These are phyloP conservation scores for Pocillopora verrucosa DNA, from an alignment of 64 coral and sea anemone species.

Conservation along the genomic window DNA sequence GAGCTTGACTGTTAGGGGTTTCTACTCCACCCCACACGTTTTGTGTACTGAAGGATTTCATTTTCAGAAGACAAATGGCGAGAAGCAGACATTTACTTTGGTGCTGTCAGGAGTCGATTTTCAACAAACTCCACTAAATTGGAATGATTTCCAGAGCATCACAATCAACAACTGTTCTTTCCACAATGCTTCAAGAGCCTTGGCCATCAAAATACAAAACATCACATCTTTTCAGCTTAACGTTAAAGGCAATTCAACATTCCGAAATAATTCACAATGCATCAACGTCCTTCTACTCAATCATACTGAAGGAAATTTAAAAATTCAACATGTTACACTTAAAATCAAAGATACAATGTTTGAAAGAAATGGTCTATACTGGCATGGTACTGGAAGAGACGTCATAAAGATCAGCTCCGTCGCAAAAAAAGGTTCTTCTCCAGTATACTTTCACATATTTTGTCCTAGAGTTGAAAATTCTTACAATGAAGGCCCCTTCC, in stretches of 20 bases:
- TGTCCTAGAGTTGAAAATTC: not conserved
- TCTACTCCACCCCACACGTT: too few relatives aligned
- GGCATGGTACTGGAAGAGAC: not conserved
- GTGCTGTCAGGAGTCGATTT: too few relatives aligned
- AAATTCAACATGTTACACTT: not conserved
- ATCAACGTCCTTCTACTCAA: not conserved
- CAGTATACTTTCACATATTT: not conserved
- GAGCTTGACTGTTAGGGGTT: too few relatives aligned
- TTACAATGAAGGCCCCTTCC: not conserved
- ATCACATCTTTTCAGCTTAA: not conserved
- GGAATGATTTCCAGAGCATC: too few relatives aligned
- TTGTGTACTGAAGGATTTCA: too few relatives aligned
- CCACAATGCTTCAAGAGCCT: too few relatives aligned
- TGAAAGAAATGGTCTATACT: not conserved
- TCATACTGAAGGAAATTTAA: too few relatives aligned
- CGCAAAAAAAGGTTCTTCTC: not conserved
- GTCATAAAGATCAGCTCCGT: not conserved
- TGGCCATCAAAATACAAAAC: too few relatives aligned
- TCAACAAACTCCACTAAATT: too few relatives aligned
- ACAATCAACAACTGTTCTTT: too few relatives aligned
- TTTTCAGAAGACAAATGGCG: too few relatives aligned
- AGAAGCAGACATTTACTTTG: too few relatives aligned
- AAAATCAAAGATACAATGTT: not conserved
- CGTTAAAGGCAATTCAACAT: not conserved
- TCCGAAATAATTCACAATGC: conserved; percentile 4